These are phyloP conservation scores for Atlantisia rogersi DNA, from an alignment of 2,113 vertebrate genomes.

Conservation along the genomic window DNA sequence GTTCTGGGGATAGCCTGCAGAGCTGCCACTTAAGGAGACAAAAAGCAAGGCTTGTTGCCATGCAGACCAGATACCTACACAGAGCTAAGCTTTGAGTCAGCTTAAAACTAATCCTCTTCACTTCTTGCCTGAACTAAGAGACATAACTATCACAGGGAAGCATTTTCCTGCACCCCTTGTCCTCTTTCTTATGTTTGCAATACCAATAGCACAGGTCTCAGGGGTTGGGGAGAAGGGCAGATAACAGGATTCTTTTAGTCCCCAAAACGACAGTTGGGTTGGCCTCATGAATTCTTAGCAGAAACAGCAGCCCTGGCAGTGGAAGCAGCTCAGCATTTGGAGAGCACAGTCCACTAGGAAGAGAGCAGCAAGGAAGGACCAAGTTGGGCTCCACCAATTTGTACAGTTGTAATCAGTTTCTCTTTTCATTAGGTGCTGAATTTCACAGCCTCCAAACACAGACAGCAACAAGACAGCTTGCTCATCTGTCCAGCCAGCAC, in stretches of 20 bases:
- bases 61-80: background rate
- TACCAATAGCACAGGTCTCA: background rate
- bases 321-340: background rate
- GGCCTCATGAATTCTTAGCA: background rate
- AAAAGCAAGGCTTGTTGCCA: background rate
- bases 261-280: background rate
- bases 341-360: background rate
- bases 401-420: background rate
- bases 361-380: background rate
- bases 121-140: slow-evolving; percentile 1
- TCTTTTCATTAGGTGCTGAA: background rate
- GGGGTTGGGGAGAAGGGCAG: background rate
- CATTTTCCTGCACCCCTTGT: background rate
- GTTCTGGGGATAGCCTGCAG: background rate
- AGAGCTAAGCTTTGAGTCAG: background rate
- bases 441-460: background rate
- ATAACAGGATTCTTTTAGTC: background rate
- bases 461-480: background rate
- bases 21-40: background rate
- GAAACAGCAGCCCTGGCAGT: background rate
- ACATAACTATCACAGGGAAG: background rate
- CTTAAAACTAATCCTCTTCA: slow-evolving; percentile 43
- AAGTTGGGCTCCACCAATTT: background rate
- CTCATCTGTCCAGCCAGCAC: background rate
- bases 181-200: background rate